Evolutionary conservation across 2,113 vertebrate species (phyloP), one percentile per base, ranked within the genome.

Genomic region (Leucosticte australis): DNA sequence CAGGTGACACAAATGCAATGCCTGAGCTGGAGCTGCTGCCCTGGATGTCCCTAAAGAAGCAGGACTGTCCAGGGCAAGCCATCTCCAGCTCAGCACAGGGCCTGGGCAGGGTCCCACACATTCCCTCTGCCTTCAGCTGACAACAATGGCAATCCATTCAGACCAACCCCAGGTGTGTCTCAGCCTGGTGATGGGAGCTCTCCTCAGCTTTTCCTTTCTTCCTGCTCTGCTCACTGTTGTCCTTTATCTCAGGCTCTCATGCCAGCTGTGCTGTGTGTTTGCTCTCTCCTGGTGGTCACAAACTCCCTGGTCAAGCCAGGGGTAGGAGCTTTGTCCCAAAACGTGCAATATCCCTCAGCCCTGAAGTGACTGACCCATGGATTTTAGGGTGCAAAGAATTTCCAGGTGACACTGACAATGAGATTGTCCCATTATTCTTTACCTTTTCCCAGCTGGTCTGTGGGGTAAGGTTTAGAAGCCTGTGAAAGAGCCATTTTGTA

Each of bases 271-370:
- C 7, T 11, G 41, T 28, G 9, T 57, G 26, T 89, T 80, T 92
- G n/a, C 37, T 15, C 13, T 80, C 60, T 55, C 20, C 9, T 62
- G 3, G 52, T 15, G n/a, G 39, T 47, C 41, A 41, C 30, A 26
- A 87, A 37, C n/a, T 73, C 41, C 35, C 23, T 33, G 11, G 18
- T 33, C 26, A 85, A 47, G 26, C 47, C 49, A 57, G 28, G 67
- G 26, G 2, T 8, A 35, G 41, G 20, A 89, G 31, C 46, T 3
- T 47, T 63, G 12, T 67, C 46, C 39, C 2, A 9, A 31, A 56
- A 62, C 0, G 0, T 31, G 33, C 84, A 55, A 39, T 4, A 3
- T 57, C 37, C 33, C 50, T 53, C 39, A 67, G 35, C 31, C 41
- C 62, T 75, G 46, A 62, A 23, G n/a, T 57, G 75, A 53, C 39